Evolutionary conservation across 2,113 vertebrate genomes (phyloP), one percentile per base, ranked within the genome.

Genomic region (Anoplopoma fimbria): DNA sequence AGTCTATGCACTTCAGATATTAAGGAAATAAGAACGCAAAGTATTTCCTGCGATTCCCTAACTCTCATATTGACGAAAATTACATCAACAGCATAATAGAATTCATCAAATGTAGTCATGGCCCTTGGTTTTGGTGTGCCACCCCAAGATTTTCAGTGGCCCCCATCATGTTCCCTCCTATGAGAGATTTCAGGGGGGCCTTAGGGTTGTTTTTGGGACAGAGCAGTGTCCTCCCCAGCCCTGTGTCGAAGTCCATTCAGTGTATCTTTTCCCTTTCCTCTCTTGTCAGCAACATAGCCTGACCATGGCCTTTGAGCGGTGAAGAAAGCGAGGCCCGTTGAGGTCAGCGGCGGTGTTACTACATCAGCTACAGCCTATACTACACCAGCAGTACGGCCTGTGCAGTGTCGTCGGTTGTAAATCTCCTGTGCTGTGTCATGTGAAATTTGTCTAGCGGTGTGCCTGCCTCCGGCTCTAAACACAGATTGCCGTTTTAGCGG

Each of bases 371-470:
- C n/a, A 75, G 79, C 77, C 67, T 79, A 68, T 38, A 42, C 86
- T 70, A 55, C 31, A 71, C 55, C 53, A 68, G 79, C 34, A 17
- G 78, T 3, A 0, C 27, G 72, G 88, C 75, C 64, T 86, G 69
- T 86, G 60, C 31, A 77, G 88, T 79, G 87, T 88, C 86, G 81
- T 69, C 49, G 86, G 87, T 84, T 89, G 86, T 94, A 94, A 95
- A 94, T 94, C 93, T 92, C 81, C 71, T 23, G 53, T 89, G 86
- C 88, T 88, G 85, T 90, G 92, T 95, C 93, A 93, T 91, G 84
- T 92, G 87, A 93, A 88, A 88, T 91, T 69, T 91, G 88, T 88
- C 90, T 74, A 76, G 92, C 49, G 89, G 87, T 86, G 82, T 49
- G 84, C 89, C 75, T 78, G 88, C 83, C 87, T 92, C 86, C 49